phyloP scores from a whole-genome alignment of 2,113 vertebrate species.

The Gavia stellata region DNA sequence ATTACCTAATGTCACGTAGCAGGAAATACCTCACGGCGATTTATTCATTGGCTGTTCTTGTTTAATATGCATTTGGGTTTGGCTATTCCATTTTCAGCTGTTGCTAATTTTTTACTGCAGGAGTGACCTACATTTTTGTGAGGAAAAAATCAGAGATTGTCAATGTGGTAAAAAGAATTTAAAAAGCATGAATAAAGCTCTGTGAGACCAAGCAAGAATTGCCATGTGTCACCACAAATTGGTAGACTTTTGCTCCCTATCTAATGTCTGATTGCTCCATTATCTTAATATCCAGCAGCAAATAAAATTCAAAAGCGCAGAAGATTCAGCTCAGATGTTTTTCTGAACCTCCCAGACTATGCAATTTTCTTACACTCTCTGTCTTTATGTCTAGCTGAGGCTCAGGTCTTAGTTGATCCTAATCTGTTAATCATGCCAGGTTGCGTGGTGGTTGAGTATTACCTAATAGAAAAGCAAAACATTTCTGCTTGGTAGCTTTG shows the following conservation, averaged over 20 bases:
- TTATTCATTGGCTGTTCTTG: constrained; percentile 12
- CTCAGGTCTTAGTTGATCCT: neutral
- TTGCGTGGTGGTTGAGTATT: neutral
- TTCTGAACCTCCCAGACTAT: neutral
- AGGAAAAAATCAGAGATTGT: neutral
- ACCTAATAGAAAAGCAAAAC: neutral
- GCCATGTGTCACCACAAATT: neutral
- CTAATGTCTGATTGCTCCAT: neutral
- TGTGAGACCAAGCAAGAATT: neutral
- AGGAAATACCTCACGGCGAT: constrained; percentile 22
- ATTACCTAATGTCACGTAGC: neutral
- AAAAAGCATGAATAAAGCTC: neutral
- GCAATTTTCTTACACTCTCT: neutral
- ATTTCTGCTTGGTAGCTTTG: constrained; percentile 6
- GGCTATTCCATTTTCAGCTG: constrained; percentile 23
- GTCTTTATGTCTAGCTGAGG: neutral
- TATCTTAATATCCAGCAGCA: neutral
- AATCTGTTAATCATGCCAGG: constrained; percentile 27
- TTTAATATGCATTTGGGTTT: neutral
- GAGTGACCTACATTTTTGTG: neutral
- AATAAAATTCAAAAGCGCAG: neutral
- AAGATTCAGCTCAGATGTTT: neutral
- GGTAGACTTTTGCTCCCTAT: neutral
- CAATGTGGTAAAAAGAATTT: neutral
- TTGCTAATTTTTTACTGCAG: neutral